Evolutionary conservation across 2,797 vertebrate species (phyloP).

Genomic region (Alfaro cultratus): DNA sequence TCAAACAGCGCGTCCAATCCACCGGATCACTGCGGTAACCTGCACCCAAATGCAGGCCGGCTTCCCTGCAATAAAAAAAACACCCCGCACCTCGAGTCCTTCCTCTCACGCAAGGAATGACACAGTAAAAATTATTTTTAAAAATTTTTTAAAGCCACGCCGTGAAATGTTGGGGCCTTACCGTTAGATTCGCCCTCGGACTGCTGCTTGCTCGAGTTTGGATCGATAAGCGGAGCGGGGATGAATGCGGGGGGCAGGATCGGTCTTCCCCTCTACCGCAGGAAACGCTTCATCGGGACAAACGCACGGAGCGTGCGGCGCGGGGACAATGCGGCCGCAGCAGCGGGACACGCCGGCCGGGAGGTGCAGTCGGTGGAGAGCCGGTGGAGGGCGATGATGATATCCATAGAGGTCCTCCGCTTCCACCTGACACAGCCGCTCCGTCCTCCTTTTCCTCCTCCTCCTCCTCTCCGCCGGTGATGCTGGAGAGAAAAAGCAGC

Average conservation of each 20-base stretch:
- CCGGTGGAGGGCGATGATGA: constrained; percentile 60
- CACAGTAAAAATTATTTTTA: neutral
- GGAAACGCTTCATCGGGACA: constrained; percentile 30
- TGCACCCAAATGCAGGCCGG: constrained; percentile 79
- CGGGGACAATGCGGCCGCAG: constrained; percentile 41
- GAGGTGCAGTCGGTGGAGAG: constrained; percentile 53
- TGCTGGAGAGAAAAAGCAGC: constrained; percentile 75
- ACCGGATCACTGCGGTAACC: constrained; percentile 78
- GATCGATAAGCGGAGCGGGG: constrained; percentile 58
- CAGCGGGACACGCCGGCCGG: constrained; percentile 50
- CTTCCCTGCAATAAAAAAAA: constrained; percentile 53
- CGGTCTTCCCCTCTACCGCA: constrained; percentile 39
- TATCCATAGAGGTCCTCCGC: constrained; percentile 70
- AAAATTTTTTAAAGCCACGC: constrained; percentile 7
- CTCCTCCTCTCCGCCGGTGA: constrained; percentile 66
- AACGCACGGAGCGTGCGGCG: constrained; percentile 21
- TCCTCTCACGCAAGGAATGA: constrained; percentile 30
- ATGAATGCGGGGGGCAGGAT: constrained; percentile 66
- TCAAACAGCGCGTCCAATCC: constrained; percentile 39
- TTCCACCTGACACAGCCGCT: constrained; percentile 75
- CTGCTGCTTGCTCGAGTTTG: constrained; percentile 36
- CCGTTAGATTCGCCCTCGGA: constrained; percentile 68
- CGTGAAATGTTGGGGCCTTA: constrained; percentile 48
- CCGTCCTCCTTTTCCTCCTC: constrained; percentile 60
- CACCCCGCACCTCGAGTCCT: constrained; percentile 50